Conservation (phyloP, 2,888 invertebrate genomes). For the Rotaria sp. region DNA sequence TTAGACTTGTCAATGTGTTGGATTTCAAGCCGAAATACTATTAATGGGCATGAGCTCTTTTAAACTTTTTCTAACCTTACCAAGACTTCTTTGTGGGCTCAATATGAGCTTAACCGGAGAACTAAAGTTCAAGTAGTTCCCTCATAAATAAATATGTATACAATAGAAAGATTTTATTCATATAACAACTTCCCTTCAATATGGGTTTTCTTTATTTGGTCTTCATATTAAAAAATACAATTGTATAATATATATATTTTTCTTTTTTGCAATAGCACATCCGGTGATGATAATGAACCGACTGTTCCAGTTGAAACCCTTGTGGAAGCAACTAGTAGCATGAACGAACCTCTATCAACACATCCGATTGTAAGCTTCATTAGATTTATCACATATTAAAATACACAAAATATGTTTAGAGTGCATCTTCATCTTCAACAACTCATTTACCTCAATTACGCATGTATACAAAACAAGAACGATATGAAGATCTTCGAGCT, state of each 20-base stretch:
- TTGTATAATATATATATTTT: background rate
- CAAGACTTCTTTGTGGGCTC: too few species aligned
- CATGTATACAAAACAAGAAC: background rate
- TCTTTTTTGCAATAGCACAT: background rate
- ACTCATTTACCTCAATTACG: background rate
- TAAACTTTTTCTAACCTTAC: too few species aligned
- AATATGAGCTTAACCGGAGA: too few species aligned
- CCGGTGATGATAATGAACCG: background rate
- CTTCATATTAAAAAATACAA: background rate
- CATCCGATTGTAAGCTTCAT: background rate
- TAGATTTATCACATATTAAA: background rate
- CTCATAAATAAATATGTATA: too few species aligned
- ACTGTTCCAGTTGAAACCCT: background rate
- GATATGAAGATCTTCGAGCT: constrained; percentile 9
- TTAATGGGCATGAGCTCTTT: too few species aligned
- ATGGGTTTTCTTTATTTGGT: background rate
- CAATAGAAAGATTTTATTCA: too few species aligned
- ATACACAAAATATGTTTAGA: background rate
- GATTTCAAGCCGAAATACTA: too few species aligned
- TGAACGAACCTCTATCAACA: background rate
- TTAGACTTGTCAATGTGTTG: too few species aligned
- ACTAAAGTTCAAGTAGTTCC: too few species aligned
- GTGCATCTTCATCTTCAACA: background rate
- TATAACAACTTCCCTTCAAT: too few species aligned
- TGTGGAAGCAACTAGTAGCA: background rate